phyloP scores from a whole-genome alignment of 1,140 invertebrate species.

The Drosophila hydei region DNA sequence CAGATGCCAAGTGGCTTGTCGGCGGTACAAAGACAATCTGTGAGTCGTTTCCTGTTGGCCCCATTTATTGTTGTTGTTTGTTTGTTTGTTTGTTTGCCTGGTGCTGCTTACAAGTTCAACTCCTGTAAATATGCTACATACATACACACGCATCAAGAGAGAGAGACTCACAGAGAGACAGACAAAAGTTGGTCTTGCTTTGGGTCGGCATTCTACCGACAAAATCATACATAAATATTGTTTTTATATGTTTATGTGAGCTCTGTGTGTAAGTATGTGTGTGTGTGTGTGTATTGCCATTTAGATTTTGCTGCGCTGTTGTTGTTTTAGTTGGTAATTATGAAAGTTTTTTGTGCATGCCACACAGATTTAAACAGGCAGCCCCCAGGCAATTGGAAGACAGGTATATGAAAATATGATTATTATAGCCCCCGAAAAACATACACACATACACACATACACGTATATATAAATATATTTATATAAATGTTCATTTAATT shows the following conservation, averaged over 20 bases:
- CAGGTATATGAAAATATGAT: background rate
- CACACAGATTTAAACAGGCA: conserved; percentile 26
- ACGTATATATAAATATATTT: background rate
- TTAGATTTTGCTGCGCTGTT: conserved; percentile 47
- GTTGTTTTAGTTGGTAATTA: conserved; percentile 62
- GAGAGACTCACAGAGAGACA: conserved; percentile 31
- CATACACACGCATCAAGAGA: conserved; percentile 21
- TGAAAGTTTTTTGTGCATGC: conserved; percentile 47
- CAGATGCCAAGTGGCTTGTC: conserved; percentile 52
- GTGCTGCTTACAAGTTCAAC: conserved; percentile 63
- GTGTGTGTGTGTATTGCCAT: conserved; percentile 50
- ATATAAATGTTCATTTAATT: conserved; percentile 4
- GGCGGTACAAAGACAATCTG: conserved; percentile 64
- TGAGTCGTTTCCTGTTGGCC: conserved; percentile 52
- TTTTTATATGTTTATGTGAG: conserved; percentile 43
- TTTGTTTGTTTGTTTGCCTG: conserved; percentile 25
- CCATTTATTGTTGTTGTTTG: conserved; percentile 21
- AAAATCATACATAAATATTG: conserved; percentile 72
- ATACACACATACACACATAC: background rate
- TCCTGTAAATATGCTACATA: conserved; percentile 70
- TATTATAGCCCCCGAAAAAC: background rate
- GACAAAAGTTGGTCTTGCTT: conserved; percentile 67
- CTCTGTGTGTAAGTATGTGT: conserved; percentile 10
- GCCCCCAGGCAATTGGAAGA: conserved; percentile 11
- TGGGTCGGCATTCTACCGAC: conserved; percentile 44